phyloP scores from a whole-genome alignment of 2,888 invertebrate species.

The Nowickia ferox region DNA sequence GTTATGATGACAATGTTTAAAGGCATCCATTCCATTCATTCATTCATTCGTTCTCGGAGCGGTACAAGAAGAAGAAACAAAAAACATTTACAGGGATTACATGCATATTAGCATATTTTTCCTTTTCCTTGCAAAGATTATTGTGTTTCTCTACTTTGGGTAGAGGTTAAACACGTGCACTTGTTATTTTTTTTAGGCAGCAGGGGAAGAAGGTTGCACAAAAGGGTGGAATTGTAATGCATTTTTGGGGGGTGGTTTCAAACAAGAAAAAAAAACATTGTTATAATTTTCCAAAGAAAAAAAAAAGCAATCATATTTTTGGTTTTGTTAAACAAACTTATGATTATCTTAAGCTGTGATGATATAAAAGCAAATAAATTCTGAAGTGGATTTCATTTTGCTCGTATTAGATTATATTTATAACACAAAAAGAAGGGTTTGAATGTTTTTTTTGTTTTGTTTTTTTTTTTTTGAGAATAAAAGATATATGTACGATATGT shows the following conservation, averaged over 20 bases:
- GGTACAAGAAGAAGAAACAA: constrained; percentile 4
- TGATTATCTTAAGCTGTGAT: constrained; percentile 61
- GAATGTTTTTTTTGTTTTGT: not conserved
- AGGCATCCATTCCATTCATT: constrained; percentile 12
- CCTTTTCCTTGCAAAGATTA: constrained; percentile 35
- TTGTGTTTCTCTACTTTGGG: constrained; percentile 1
- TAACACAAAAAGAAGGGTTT: constrained; percentile 6
- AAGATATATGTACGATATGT: not conserved
- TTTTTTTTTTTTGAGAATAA: no score
- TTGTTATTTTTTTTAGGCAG: constrained; percentile 11
- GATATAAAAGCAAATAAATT: constrained; percentile 64
- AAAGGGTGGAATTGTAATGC: constrained; percentile 67
- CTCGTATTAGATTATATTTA: not conserved
- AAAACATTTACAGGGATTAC: constrained; percentile 67
- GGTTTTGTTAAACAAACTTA: constrained; percentile 64
- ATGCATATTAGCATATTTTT: constrained; percentile 72
- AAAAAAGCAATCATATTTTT: constrained; percentile 52
- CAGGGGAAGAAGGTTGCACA: constrained; percentile 3
- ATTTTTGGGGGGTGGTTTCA: constrained; percentile 63
- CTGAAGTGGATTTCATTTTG: constrained; percentile 33
- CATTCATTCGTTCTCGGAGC: not conserved
- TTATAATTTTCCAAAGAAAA: constrained; percentile 6
- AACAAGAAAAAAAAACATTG: not conserved
- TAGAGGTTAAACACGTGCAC: constrained; percentile 65
- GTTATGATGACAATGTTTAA: constrained; percentile 60